These are phyloP conservation scores for Mungos mungo DNA, from an alignment of 2,113 vertebrate genomes.

Conservation along the genomic window DNA sequence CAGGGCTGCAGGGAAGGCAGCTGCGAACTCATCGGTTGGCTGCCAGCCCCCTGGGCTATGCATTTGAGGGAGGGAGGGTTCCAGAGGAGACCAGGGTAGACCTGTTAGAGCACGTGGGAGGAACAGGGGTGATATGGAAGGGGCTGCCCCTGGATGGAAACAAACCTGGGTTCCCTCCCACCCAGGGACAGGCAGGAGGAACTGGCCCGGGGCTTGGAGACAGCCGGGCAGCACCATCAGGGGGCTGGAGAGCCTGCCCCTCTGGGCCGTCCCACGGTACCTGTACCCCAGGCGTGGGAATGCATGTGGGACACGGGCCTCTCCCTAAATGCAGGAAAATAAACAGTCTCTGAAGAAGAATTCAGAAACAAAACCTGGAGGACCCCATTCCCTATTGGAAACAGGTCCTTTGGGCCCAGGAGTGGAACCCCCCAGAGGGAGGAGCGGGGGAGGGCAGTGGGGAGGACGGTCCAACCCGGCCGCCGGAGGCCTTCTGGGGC, in stretches of 20 bases:
- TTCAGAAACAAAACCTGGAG: not conserved
- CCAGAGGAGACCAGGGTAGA: not conserved
- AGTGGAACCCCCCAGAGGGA: not conserved
- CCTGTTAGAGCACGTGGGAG: rapidly evolving
- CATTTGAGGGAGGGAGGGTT: not conserved
- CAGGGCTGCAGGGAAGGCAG: not conserved
- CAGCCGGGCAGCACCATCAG: rapidly evolving
- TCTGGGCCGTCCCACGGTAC: not conserved
- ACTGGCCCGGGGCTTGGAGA: not conserved
- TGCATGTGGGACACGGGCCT: not conserved
- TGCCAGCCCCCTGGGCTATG: not conserved
- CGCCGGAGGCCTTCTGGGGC: not conserved
- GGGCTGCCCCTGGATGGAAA: rapidly evolving
- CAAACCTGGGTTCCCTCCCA: not conserved
- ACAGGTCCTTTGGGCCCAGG: not conserved
- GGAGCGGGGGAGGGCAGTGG: not conserved
- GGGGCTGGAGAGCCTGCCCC: not conserved
- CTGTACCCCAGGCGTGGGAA: not conserved
- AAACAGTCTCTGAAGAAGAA: not conserved
- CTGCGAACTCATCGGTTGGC: rapidly evolving
- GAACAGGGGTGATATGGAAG: rapidly evolving
- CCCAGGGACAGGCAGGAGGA: not conserved
- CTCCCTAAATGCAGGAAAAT: not conserved
- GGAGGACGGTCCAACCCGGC: not conserved
- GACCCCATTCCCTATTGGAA: not conserved